A percentile compares a stretch with the other conserved stretches of the same genome.
phyloP scores from a whole-genome alignment of 2,797 vertebrate species.

The Pantherophis vulpinus region DNA sequence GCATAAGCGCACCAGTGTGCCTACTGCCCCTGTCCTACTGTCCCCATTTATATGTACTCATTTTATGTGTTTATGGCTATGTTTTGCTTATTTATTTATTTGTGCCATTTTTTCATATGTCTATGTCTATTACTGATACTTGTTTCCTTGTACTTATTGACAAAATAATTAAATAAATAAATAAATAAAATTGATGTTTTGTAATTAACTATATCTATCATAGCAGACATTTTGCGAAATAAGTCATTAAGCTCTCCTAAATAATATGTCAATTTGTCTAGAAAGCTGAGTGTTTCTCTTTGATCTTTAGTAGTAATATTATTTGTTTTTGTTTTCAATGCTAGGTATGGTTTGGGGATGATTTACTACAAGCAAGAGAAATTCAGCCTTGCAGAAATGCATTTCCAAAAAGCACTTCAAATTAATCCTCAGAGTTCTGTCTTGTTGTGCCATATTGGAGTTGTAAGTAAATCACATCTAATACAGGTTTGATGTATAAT shows the following conservation, averaged over 20 bases:
- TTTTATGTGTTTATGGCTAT: too few species aligned
- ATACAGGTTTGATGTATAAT: neutral
- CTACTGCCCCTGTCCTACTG: too few species aligned
- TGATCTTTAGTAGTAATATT: neutral
- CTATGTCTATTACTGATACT: too few species aligned
- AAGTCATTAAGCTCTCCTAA: neutral
- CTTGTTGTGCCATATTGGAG: constrained; percentile 95
- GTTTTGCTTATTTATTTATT: too few species aligned
- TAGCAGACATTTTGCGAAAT: neutral
- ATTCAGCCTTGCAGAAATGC: constrained; percentile 96
- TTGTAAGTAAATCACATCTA: constrained; percentile 77
- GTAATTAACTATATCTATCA: neutral
- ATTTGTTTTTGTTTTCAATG: constrained; percentile 43
- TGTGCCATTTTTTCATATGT: too few species aligned
- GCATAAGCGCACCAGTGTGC: too few species aligned
- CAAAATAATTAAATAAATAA: too few species aligned
- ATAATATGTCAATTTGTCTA: neutral
- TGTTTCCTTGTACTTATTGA: too few species aligned
- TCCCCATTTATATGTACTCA: too few species aligned
- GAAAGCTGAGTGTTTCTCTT: neutral
- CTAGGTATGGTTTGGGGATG: constrained; percentile 98
- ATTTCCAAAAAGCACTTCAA: constrained; percentile 97
- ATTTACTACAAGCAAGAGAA: constrained; percentile 99
- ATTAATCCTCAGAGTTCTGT: constrained; percentile 98
- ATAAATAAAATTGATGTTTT: neutral